Evolutionary conservation across 2,888 invertebrate species (phyloP), one percentile per base, ranked within the genome.

Genomic region (Himalopsyche japonica): DNA sequence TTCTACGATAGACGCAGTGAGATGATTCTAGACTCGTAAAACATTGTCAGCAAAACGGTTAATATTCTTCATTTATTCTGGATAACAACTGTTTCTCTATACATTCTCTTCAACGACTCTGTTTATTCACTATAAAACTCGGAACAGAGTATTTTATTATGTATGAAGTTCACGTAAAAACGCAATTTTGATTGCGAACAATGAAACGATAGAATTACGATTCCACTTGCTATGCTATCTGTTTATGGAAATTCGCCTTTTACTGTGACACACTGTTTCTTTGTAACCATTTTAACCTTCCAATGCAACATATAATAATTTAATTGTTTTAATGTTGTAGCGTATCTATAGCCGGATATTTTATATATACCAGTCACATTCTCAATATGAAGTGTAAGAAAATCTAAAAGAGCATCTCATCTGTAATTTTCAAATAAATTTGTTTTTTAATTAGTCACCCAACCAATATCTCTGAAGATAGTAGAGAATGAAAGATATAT

Each of bases 101-200:
- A 57, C 57, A 57, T 57, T 57, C 57, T 57, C 1, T 20, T 8
- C 57, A 7, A 57, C 10, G 57, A 57, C 20, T 57, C 57, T 78
- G 78, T 78, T 80, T 49, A 49, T 27, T 49, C 34, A 30, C 80
- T 48, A 57, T 80, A 80, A 80, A 80, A 5, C 49, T 18, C 5
- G 34, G 18, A 12, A 27, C 79, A n/a, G 20, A 32, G 79, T 43
- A 79, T 43, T 79, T 43, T 43, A 43, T 43, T 43, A 43, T 27
- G 30, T 15, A 30, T 49, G 57, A 27, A 48, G 24, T 80, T 78
- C 20, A 43, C 78, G 49, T 80, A 80, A 80, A 80, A 49, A 80
- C 48, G 80, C 48, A 57, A 80, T 80, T 48, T 80, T 80, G 48
- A 80, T 80, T 48, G 80, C 80, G n/a, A 80, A 34, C 80, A 80